Percentiles rank a stretch among this genome's conserved stretches.
Evolutionary conservation across 2,113 vertebrate genomes (phyloP).

Genomic region (Poecile atricapillus): DNA sequence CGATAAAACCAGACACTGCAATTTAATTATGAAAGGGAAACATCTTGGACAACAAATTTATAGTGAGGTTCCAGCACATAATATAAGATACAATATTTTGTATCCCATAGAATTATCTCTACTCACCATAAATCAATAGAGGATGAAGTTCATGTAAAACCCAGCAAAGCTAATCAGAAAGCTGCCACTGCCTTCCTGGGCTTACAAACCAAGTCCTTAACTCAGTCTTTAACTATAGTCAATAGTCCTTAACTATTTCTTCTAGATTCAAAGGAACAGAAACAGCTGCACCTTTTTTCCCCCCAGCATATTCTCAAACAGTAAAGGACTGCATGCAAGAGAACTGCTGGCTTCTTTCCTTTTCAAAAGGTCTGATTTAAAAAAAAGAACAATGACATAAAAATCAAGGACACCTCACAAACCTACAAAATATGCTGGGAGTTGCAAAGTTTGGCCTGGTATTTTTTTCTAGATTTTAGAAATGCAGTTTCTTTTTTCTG

Average conservation of each 20-base stretch:
- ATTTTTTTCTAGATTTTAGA: neutral
- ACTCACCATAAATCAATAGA: constrained; percentile 64
- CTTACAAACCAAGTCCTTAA: neutral
- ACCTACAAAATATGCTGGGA: neutral
- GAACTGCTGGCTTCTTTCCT: neutral
- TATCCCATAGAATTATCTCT: constrained; percentile 44
- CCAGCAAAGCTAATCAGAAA: neutral
- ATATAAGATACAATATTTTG: constrained; percentile 61
- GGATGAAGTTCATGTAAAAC: neutral
- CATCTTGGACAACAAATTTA: constrained; percentile 70
- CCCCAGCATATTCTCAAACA: neutral
- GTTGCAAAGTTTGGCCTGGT: accelerated
- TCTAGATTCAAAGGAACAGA: neutral
- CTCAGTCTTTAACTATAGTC: neutral
- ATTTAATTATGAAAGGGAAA: constrained; percentile 75
- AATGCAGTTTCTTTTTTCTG: neutral
- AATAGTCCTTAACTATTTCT: neutral
- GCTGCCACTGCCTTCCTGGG: neutral
- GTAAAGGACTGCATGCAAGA: neutral
- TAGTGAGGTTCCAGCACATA: constrained; percentile 43
- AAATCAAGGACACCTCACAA: neutral
- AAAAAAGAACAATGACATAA: neutral
- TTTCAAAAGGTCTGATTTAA: neutral
- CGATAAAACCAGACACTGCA: constrained; percentile 70
- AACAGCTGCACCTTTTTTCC: neutral